Evolutionary conservation across 1,140 invertebrate species (phyloP).

Genomic region (Scaptomyza graminum): DNA sequence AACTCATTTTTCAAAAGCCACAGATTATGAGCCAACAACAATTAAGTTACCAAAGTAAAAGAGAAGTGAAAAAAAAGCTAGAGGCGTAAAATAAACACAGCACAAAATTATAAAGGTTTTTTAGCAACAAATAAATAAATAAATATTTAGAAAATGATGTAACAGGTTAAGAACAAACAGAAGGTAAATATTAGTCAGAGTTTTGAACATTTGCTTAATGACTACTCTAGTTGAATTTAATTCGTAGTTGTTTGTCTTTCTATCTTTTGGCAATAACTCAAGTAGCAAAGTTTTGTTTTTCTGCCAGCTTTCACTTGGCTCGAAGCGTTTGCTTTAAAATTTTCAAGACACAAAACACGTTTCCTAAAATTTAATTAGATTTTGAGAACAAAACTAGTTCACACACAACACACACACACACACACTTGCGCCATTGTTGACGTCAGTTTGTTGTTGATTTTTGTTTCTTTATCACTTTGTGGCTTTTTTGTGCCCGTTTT

Average conservation of each 20-base stretch:
- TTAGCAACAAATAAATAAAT: conserved; percentile 14
- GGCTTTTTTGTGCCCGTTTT: conserved; percentile 14
- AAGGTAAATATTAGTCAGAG: conserved; percentile 35
- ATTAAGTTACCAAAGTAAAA: conserved; percentile 48
- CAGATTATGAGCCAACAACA: conserved; percentile 52
- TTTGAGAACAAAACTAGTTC: conserved; percentile 73
- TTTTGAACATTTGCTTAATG: conserved; percentile 13
- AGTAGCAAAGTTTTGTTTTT: conserved; percentile 25
- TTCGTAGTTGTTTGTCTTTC: background rate
- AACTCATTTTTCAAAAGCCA: conserved; percentile 74
- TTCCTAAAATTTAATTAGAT: conserved; percentile 73
- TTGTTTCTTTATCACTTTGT: conserved; percentile 48
- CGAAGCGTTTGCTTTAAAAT: conserved; percentile 11
- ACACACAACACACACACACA: conserved; percentile 29
- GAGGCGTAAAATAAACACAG: background rate
- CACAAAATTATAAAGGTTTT: conserved; percentile 20
- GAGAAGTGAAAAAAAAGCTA: conserved; percentile 22
- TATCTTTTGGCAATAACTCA: conserved; percentile 42
- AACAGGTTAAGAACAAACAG: conserved; percentile 24
- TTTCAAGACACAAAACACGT: conserved; percentile 54
- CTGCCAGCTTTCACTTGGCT: conserved; percentile 62
- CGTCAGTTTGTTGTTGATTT: conserved; percentile 33
- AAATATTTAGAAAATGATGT: conserved; percentile 71
- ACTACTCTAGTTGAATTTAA: conserved; percentile 10
- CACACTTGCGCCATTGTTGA: conserved; percentile 9